Percentiles rank a stretch among this genome's conserved stretches.
These are phyloP conservation scores for Phorcus lineatus DNA, from an alignment of 2,888 invertebrate species.

Conservation along the genomic window DNA sequence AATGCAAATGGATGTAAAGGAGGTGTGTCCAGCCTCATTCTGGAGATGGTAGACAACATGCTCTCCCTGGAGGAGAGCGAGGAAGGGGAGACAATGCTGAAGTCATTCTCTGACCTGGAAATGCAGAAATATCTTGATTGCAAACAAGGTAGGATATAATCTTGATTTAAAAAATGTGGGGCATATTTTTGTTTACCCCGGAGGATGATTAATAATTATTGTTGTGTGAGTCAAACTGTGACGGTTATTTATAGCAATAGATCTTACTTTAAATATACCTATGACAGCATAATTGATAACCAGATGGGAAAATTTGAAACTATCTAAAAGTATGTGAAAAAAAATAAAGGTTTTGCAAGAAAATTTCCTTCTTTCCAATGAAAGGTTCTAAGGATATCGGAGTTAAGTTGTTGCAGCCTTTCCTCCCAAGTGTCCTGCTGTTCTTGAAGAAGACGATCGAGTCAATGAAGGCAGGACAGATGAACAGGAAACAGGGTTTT, in stretches of 20 bases:
- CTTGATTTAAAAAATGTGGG: too few species aligned
- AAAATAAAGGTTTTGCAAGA: too few species aligned
- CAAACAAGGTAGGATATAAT: background rate
- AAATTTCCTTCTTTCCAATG: too few species aligned
- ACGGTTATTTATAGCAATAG: too few species aligned
- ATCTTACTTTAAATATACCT: too few species aligned
- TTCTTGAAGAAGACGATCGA: constrained; percentile 60
- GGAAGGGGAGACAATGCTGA: constrained; percentile 32
- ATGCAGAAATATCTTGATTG: background rate
- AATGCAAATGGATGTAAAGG: constrained; percentile 82
- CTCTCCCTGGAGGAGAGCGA: constrained; percentile 53
- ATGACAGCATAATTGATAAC: too few species aligned
- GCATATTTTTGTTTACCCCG: too few species aligned
- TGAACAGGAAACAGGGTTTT: constrained; percentile 53
- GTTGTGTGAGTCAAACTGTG: too few species aligned
- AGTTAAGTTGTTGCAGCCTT: constrained; percentile 84
- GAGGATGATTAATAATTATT: too few species aligned
- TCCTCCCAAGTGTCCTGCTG: constrained; percentile 82
- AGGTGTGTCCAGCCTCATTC: constrained; percentile 78
- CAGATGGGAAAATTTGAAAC: too few species aligned
- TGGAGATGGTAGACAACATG: constrained; percentile 72
- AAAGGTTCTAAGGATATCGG: constrained; percentile 75
- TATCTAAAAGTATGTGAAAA: too few species aligned
- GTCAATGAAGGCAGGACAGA: constrained; percentile 43
- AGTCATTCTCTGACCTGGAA: background rate